These are phyloP conservation scores for Trachelipus rathkii DNA, from an alignment of 1,140 invertebrate genomes.

Conservation along the genomic window DNA sequence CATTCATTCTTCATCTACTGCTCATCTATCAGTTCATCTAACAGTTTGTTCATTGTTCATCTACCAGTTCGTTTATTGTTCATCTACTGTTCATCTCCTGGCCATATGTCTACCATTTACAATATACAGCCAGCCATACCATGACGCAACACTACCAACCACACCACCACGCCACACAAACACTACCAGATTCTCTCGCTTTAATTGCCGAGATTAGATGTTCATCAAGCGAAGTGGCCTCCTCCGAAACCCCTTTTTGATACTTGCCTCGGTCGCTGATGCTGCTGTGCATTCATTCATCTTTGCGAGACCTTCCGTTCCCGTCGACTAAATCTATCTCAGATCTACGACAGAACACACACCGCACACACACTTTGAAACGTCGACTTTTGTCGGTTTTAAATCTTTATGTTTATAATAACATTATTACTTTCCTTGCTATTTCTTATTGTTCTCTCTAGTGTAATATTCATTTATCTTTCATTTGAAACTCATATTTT, in stretches of 20 bases:
- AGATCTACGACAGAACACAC: neutral
- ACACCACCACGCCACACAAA: no score
- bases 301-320: neutral
- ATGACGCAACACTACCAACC: no score
- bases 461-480: neutral
- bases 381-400: neutral
- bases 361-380: neutral
- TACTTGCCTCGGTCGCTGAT: neutral
- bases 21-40: no score
- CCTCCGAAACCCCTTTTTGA: neutral
- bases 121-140: no score
- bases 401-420: neutral
- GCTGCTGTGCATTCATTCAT: neutral
- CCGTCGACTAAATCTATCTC: neutral
- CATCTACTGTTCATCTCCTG: no score
- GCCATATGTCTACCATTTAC: no score
- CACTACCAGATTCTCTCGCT: no score
- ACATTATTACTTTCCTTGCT: neutral
- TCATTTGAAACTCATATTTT: neutral
- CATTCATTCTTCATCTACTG: no score
- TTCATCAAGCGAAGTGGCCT: neutral
- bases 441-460: neutral
- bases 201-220: slow-evolving; percentile 7
- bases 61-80: no score
- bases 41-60: no score